Base-by-base conservation (phyloP, 92 coral and sea anemone genomes). In the Blastomussa wellsi region DNA sequence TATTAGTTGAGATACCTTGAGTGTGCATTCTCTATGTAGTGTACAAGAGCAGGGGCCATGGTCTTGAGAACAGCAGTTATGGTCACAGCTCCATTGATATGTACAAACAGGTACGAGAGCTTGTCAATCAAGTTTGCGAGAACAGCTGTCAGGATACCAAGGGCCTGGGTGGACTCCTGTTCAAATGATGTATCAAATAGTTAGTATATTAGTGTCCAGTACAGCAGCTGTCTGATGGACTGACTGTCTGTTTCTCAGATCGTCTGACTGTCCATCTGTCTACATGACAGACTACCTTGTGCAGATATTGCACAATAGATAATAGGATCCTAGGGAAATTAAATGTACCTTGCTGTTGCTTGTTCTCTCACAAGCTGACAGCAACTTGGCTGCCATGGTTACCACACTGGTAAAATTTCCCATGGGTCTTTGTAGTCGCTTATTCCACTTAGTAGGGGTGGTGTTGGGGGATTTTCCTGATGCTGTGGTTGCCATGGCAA, bases 351-450 rank as follows among this genome's bases (percentile, higher is more conserved):
- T 87, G 26, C 77, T 26, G 28, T 79, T 55, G 29, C 91, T 87
- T 62, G 86, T 44, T 65, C 87, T 79, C 57, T 88, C 77, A 35
- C 94, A 87, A 35, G 94, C 93, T 12, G 78, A 67, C 4, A 94
- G 81, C 80, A 93, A 88, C 80, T 80, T 94, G 52, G 83, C 87
- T 36, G 89, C 79, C 86, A 97, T 20, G 8, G 74, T 73, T 48
- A 94, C 90, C 64, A 90, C 73, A 67, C 98, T 88, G 52, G 91
- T 93, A 29, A 94, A 85, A 88, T 94, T 97, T 20, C 95, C 97
- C 82, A 97, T 82, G 49, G 93, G 96, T 39, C 79, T 89, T 75
- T 82, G 84, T 7, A 80, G 73, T 79, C 82, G 93, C 36, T 90
- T 95, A 37, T 73, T 79, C 87, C 92, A 92, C 69, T 89, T 90